A percentile compares a stretch with the other conserved stretches of the same genome.
These are phyloP conservation scores for Belonocnema kinseyi DNA, from an alignment of 1,140 invertebrate species.

Conservation along the genomic window DNA sequence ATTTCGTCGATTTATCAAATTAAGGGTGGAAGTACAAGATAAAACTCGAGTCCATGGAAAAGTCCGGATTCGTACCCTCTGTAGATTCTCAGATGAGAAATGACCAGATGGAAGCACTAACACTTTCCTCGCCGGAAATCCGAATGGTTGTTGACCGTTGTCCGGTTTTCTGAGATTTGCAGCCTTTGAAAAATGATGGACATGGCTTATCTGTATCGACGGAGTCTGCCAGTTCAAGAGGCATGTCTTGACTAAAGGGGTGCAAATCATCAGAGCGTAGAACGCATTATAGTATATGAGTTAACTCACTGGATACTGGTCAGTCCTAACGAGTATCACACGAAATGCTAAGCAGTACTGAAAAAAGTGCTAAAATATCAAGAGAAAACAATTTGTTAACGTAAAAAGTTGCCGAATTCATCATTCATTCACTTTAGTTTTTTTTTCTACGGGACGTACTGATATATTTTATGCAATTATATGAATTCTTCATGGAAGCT, in stretches of 20 bases:
- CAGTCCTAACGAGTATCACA: too few relatives aligned
- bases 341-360: too few relatives aligned
- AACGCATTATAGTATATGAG: too few relatives aligned
- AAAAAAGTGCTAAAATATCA: too few relatives aligned
- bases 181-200: constrained; percentile 63
- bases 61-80: constrained; percentile 59
- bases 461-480: too few relatives aligned
- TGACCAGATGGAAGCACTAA: constrained; percentile 51
- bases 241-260: constrained; percentile 45
- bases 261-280: too few relatives aligned
- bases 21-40: constrained; percentile 74
- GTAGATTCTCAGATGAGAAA: constrained; percentile 56
- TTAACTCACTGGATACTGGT: too few relatives aligned
- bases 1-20: constrained; percentile 76
- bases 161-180: constrained; percentile 45
- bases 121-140: constrained; percentile 42
- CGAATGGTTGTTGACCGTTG: constrained; percentile 59
- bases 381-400: too few relatives aligned
- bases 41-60: constrained; percentile 72
- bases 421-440: too few relatives aligned
- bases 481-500: too few relatives aligned
- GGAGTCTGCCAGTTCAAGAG: constrained; percentile 49
- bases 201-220: constrained; percentile 70
- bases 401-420: too few relatives aligned
- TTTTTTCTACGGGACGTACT: too few relatives aligned